Percentiles rank a stretch among this genome's conserved stretches.
These are phyloP conservation scores for Petrocephalus schoutedeni DNA, from an alignment of 2,797 vertebrate genomes.

Conservation along the genomic window DNA sequence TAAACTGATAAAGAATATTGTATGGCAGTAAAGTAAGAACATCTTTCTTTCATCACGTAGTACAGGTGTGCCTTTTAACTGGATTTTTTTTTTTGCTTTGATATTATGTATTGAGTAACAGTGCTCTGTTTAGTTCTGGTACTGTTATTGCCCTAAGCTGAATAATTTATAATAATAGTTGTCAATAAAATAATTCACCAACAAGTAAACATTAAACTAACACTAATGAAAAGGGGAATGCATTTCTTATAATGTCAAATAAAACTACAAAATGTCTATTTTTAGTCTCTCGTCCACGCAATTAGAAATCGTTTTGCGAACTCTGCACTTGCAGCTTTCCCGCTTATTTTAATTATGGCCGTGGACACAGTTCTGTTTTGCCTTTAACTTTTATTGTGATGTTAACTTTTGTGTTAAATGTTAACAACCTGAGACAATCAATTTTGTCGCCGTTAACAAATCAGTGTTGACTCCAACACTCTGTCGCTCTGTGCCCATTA, in stretches of 20 bases:
- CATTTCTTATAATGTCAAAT: background rate
- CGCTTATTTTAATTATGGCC: background rate
- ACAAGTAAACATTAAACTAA: background rate
- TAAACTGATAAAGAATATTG: conserved; percentile 20
- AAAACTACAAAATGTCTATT: background rate
- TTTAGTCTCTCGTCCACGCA: background rate
- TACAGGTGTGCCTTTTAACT: background rate
- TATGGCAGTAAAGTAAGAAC: background rate
- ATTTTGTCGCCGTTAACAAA: conserved; percentile 74
- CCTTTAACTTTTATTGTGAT: conserved; percentile 63
- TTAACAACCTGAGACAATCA: conserved; percentile 74
- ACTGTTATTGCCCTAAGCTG: background rate
- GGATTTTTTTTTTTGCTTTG: background rate
- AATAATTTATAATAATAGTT: background rate
- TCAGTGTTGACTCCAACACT: conserved; percentile 80
- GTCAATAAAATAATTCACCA: background rate
- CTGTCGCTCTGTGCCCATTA: conserved; percentile 79
- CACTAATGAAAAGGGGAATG: background rate
- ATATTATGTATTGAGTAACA: background rate
- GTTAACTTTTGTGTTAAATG: conserved; percentile 81
- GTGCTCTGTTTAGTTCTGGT: background rate
- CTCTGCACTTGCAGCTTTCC: background rate
- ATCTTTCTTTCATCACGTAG: background rate
- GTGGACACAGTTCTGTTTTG: conserved; percentile 41
- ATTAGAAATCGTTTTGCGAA: background rate